Evolutionary conservation across 1,140 invertebrate genomes (phyloP).

Genomic region (Drosophila truncata): DNA sequence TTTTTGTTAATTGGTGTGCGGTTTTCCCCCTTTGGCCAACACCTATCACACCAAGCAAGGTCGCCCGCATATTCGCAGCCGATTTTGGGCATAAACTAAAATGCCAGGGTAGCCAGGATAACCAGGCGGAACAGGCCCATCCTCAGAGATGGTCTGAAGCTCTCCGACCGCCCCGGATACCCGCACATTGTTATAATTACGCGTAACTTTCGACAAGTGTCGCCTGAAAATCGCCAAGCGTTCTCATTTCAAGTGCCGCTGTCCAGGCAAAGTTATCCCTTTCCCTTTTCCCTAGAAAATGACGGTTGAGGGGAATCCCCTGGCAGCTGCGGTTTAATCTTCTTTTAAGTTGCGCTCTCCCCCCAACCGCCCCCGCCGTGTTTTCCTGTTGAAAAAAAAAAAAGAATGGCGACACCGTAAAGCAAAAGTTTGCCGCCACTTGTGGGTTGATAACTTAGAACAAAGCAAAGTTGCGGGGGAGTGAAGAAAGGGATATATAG

Average conservation of each 20-base stretch:
- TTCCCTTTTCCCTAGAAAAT: constrained; percentile 7
- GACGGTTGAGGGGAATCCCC: constrained; percentile 19
- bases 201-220: constrained; percentile 82
- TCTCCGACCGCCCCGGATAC: constrained; percentile 12
- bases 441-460: constrained; percentile 76
- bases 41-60: constrained; percentile 22
- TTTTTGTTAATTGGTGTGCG: constrained; percentile 57
- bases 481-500: constrained; percentile 4
- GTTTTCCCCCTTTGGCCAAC: constrained; percentile 33
- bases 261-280: constrained; percentile 60
- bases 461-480: constrained; percentile 56
- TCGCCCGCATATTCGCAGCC: constrained; percentile 37
- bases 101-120: constrained; percentile 17
- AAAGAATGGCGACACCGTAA: constrained; percentile 66
- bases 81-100: constrained; percentile 37
- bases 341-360: constrained; percentile 71
- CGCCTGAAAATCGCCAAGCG: constrained; percentile 72
- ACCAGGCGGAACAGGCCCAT: constrained; percentile 14
- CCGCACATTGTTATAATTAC: constrained; percentile 74
- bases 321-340: constrained; percentile 78
- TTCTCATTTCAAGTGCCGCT: constrained; percentile 45
- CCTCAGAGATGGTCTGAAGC: constrained; percentile 1
- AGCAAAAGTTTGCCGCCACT: constrained; percentile 75
- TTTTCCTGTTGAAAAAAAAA: constrained; percentile 47
- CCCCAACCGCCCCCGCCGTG: background rate